Evolutionary conservation across 2,888 invertebrate species (phyloP).

Genomic region (Agrochola circellaris): DNA sequence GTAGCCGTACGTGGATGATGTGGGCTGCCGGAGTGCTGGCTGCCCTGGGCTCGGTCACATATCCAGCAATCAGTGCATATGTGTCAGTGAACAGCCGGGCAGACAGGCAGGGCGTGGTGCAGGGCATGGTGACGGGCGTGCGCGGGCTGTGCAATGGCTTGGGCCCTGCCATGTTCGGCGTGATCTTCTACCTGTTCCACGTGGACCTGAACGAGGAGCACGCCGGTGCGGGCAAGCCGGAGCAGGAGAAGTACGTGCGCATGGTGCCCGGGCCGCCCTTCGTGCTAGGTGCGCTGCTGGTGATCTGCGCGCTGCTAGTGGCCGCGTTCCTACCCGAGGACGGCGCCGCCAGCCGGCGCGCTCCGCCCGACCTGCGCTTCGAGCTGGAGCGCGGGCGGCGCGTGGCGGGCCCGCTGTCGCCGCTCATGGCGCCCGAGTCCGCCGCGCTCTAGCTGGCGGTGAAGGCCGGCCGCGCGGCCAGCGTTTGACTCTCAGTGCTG

Average conservation of each 20-base stretch:
- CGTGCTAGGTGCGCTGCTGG: constrained; percentile 98
- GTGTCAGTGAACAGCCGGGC: constrained; percentile 99
- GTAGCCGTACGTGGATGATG: constrained; percentile 99
- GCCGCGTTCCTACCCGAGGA: constrained; percentile 96
- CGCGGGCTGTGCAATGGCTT: constrained; percentile 99
- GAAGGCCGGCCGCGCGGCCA: constrained; percentile 85
- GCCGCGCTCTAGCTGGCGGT: constrained; percentile 92
- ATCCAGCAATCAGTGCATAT: constrained; percentile 99
- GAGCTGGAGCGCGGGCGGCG: constrained; percentile 95
- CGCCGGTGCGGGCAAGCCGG: constrained; percentile 76
- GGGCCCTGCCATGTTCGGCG: constrained; percentile 99
- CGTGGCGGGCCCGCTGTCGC: constrained; percentile 94
- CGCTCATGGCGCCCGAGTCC: constrained; percentile 94
- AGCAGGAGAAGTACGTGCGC: constrained; percentile 91
- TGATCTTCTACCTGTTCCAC: constrained; percentile 99
- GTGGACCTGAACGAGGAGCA: constrained; percentile 97
- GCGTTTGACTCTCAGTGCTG: constrained; percentile 83
- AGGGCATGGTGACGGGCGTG: constrained; percentile 99
- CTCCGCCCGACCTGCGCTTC: constrained; percentile 94
- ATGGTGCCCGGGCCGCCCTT: constrained; percentile 99
- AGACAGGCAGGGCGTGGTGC: constrained; percentile 99
- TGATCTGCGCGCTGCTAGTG: constrained; percentile 98
- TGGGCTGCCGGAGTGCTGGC: constrained; percentile 99
- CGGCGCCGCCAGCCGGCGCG: constrained; percentile 78
- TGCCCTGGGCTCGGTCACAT: constrained; percentile 98